Conservation (phyloP, 1,140 invertebrate species). For the Colletes gigas region DNA sequence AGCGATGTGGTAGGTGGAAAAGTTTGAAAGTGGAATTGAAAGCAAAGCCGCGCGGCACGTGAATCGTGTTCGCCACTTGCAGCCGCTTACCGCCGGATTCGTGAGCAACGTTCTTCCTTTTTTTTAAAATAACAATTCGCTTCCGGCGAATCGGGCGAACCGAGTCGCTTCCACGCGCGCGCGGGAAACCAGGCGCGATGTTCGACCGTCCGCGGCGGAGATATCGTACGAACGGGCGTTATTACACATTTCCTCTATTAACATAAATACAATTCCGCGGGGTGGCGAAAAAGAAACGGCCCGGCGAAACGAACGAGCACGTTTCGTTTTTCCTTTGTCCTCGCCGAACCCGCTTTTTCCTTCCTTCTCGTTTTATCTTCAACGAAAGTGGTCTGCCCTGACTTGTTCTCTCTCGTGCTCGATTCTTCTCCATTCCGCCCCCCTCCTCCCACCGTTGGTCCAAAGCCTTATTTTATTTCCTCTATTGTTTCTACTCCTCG, state of each 20-base stretch:
- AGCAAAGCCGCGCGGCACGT: constrained; percentile 71
- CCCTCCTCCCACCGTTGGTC: constrained; percentile 35
- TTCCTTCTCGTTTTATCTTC: constrained; percentile 62
- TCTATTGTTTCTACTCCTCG: constrained; percentile 75
- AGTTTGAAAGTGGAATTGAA: constrained; percentile 78
- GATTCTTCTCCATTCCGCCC: constrained; percentile 36
- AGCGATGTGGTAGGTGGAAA: constrained; percentile 69
- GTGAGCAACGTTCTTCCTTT: constrained; percentile 40
- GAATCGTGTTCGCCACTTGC: constrained; percentile 65
- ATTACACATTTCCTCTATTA: constrained; percentile 19
- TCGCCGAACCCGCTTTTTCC: not conserved
- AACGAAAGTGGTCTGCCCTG: constrained; percentile 56
- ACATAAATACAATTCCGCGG: constrained; percentile 31
- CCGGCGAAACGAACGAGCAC: not conserved
- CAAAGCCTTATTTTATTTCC: constrained; percentile 78
- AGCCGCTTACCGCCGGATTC: constrained; percentile 59
- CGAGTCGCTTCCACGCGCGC: not conserved
- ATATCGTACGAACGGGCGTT: not conserved
- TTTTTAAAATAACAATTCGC: constrained; percentile 48
- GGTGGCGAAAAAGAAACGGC: constrained; percentile 3
- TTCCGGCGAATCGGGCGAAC: constrained; percentile 11
- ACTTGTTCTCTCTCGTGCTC: constrained; percentile 5
- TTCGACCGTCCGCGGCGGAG: not conserved
- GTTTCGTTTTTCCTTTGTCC: constrained; percentile 15
- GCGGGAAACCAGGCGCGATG: not conserved